Percentiles rank a stretch among this genome's conserved stretches.
Evolutionary conservation across 53 echinoderm and acorn worm species (phyloP).

Genomic region (Henricia sp.): DNA sequence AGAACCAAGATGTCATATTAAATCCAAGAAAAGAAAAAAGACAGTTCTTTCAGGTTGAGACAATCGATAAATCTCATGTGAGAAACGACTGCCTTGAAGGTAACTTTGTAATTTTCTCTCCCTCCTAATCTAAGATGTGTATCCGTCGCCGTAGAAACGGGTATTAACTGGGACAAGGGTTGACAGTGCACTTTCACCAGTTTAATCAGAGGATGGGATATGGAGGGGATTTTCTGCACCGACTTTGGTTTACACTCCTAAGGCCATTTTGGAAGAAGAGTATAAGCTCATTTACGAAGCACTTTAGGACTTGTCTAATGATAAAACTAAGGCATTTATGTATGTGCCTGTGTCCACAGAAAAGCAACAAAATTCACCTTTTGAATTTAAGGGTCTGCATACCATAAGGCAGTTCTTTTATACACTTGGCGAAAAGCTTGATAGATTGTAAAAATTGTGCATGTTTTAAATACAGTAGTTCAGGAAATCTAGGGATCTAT

Average conservation of each 20-base stretch:
- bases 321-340: too few relatives aligned
- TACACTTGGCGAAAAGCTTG: too few relatives aligned
- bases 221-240: background rate
- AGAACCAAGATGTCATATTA: too few relatives aligned
- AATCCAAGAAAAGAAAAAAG: background rate
- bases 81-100: background rate
- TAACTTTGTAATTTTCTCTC: too few relatives aligned
- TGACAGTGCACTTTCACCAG: background rate
- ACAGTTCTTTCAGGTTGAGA: background rate
- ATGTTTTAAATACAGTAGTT: too few relatives aligned
- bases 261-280: background rate
- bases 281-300: background rate
- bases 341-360: background rate
- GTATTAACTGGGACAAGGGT: too few relatives aligned
- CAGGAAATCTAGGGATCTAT: too few relatives aligned
- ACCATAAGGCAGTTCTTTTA: too few relatives aligned
- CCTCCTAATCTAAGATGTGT: too few relatives aligned
- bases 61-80: background rate
- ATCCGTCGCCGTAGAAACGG: too few relatives aligned
- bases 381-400: background rate
- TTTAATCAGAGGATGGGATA: background rate
- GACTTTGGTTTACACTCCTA: background rate
- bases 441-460: too few relatives aligned
- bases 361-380: background rate
- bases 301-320: too few relatives aligned